Conservation (phyloP, 2,888 invertebrate genomes). For the Furcula furcula region DNA sequence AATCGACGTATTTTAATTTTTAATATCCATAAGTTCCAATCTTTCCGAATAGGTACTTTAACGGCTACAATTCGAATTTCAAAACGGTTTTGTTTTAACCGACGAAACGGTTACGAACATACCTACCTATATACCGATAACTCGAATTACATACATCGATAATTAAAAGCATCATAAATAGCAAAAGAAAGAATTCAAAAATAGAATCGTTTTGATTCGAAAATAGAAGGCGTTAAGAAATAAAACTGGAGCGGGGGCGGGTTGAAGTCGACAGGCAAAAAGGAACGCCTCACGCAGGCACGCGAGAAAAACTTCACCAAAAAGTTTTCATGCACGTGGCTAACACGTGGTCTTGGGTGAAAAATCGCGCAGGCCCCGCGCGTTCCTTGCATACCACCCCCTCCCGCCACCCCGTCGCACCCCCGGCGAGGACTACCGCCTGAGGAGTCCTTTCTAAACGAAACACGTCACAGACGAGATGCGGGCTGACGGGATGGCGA, state of each 20-base stretch:
- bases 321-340: slow-evolving; percentile 73
- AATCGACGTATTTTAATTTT: slow-evolving; percentile 67
- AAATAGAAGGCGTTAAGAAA: slow-evolving; percentile 26
- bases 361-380: slow-evolving; percentile 71
- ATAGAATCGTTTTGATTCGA: slow-evolving; percentile 15
- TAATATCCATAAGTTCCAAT: slow-evolving; percentile 66
- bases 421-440: slow-evolving; percentile 22
- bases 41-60: slow-evolving; percentile 46
- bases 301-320: slow-evolving; percentile 54
- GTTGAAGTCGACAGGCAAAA: slow-evolving; percentile 18
- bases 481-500: slow-evolving; percentile 21
- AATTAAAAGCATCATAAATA: slow-evolving; percentile 22
- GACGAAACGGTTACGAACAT: slow-evolving; percentile 38
- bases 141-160: slow-evolving; percentile 26
- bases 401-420: slow-evolving; percentile 23
- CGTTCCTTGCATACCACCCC: slow-evolving; percentile 49
- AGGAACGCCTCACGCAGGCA: slow-evolving; percentile 25
- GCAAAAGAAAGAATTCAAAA: slow-evolving; percentile 15
- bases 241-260: slow-evolving; percentile 14
- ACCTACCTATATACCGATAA: slow-evolving; percentile 37
- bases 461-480: slow-evolving; percentile 39
- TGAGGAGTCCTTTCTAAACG: slow-evolving; percentile 52
- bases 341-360: slow-evolving; percentile 76
- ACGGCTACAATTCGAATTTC: slow-evolving; percentile 43
- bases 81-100: slow-evolving; percentile 40